Conservation (phyloP, 1,140 invertebrate species). For the Epicauta chinensis region DNA sequence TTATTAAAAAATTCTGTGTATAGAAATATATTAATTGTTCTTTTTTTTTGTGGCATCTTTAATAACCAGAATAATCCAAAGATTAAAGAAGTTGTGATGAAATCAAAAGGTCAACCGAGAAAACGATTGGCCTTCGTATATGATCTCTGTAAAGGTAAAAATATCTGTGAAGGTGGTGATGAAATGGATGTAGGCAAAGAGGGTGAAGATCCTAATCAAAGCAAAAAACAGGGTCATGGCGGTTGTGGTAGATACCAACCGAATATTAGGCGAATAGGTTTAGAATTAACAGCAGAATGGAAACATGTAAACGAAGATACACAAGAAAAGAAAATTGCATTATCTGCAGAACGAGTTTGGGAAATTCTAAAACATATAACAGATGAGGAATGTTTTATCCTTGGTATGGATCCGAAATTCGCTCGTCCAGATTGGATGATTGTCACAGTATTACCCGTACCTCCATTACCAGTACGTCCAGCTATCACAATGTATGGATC, state of each 20-base stretch:
- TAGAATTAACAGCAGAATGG: conserved; percentile 95
- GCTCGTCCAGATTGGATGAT: conserved; percentile 99
- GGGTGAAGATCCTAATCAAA: conserved; percentile 46
- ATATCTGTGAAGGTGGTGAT: conserved; percentile 97
- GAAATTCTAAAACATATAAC: conserved; percentile 96
- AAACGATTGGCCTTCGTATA: conserved; percentile 94
- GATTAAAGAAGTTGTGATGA: conserved; percentile 95
- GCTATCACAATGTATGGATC: conserved; percentile 99
- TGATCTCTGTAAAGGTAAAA: conserved; percentile 97
- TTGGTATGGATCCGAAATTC: conserved; percentile 95
- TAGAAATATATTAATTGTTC: not conserved
- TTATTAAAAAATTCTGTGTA: not conserved
- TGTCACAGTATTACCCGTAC: conserved; percentile 93
- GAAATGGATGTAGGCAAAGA: conserved; percentile 90
- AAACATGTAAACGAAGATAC: conserved; percentile 98
- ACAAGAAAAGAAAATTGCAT: conserved; percentile 88
- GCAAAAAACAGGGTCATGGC: conserved; percentile 77
- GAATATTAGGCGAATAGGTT: conserved; percentile 75
- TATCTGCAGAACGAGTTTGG: conserved; percentile 92
- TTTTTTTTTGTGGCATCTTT: too few relatives aligned
- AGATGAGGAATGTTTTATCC: conserved; percentile 93
- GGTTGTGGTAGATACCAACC: conserved; percentile 98
- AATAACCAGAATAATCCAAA: conserved; percentile 81
- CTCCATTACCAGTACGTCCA: conserved; percentile 87
- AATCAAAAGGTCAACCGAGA: conserved; percentile 94